These are phyloP conservation scores for Phoenicopterus ruber DNA, from an alignment of 2,113 vertebrate genomes.

Conservation along the genomic window DNA sequence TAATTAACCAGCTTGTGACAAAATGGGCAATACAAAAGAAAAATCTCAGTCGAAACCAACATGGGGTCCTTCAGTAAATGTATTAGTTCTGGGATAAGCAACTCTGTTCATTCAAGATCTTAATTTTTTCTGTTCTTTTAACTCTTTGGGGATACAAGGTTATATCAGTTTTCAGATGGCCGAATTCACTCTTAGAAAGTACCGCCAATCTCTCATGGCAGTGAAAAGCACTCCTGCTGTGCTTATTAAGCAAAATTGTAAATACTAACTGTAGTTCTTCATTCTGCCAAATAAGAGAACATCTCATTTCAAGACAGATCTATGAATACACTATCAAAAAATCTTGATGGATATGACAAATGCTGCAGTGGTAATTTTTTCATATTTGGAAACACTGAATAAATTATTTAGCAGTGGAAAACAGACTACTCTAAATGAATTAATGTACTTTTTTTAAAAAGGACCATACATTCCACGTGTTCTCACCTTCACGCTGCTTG, in stretches of 20 bases:
- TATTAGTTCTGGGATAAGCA: neutral
- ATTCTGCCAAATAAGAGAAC: slow-evolving; percentile 28
- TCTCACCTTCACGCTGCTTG: neutral
- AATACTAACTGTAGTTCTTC: slow-evolving; percentile 43
- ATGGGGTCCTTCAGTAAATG: neutral
- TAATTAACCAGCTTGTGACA: neutral
- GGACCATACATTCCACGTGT: neutral
- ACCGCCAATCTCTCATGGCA: slow-evolving; percentile 30
- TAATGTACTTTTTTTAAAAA: neutral
- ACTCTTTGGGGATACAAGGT: neutral
- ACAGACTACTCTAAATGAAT: neutral
- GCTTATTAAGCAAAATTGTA: slow-evolving; percentile 36
- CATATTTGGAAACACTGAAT: neutral
- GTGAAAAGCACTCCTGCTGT: slow-evolving; percentile 32
- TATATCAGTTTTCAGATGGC: slow-evolving; percentile 41
- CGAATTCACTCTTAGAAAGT: slow-evolving; percentile 17
- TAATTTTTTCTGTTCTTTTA: neutral
- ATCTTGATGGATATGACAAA: neutral
- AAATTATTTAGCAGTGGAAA: slow-evolving; percentile 24
- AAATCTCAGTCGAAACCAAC: neutral
- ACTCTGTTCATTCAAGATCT: neutral
- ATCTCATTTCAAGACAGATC: neutral
- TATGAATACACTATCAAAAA: neutral
- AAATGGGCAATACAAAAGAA: neutral
- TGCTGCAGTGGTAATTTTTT: neutral